Conservation (phyloP, 2,888 invertebrate species). For the Leptinotarsa haldemani region DNA sequence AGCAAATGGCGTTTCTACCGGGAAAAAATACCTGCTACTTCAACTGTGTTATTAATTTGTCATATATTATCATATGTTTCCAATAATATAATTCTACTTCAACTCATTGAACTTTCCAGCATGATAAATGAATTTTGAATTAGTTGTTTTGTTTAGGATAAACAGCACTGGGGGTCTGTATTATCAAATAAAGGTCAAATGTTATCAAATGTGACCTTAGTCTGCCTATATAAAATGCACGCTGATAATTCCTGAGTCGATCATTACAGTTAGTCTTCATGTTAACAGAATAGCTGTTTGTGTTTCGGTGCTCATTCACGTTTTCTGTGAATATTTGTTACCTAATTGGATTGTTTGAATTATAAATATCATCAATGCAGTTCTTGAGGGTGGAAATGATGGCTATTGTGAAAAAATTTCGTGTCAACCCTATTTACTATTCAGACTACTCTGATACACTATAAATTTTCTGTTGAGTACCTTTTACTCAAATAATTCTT, state of each 20-base stretch:
- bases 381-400: conserved; percentile 53
- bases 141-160: conserved; percentile 15
- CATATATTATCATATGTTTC: too few relatives aligned
- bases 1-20: neutral
- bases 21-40: neutral
- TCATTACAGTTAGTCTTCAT: conserved; percentile 18
- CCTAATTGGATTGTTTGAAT: neutral
- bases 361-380: conserved; percentile 36
- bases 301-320: conserved; percentile 2
- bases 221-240: conserved; percentile 21
- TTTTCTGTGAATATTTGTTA: neutral
- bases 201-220: conserved; percentile 35
- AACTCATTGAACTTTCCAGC: neutral
- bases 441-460: conserved; percentile 76
- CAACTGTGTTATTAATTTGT: too few relatives aligned
- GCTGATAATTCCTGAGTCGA: conserved; percentile 16
- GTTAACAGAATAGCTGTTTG: conserved; percentile 14
- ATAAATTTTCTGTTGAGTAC: conserved; percentile 18
- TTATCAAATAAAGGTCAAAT: conserved; percentile 31
- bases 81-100: too few relatives aligned
- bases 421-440: conserved; percentile 76
- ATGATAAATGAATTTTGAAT: neutral
- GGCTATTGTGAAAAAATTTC: conserved; percentile 64
- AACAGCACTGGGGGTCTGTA: conserved; percentile 35
- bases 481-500: conserved; percentile 36